phyloP scores from a whole-genome alignment of 2,797 vertebrate species.

The Paedocypris micromegethes region DNA sequence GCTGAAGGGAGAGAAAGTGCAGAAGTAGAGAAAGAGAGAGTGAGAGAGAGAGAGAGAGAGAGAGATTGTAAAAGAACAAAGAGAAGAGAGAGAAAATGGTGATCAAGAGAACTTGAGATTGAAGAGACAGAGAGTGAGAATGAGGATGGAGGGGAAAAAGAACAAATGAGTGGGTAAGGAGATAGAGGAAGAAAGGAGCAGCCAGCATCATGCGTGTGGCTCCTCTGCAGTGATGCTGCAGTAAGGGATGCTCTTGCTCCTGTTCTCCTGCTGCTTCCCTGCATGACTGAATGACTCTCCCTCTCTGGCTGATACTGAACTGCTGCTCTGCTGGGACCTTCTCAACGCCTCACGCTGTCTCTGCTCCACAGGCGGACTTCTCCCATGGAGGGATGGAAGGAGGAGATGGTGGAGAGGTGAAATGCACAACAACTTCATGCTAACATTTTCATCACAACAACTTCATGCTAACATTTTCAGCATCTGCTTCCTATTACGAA shows the following conservation, averaged over 20 bases:
- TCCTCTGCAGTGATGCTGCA: slow-evolving; percentile 5
- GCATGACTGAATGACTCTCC: slow-evolving; percentile 34
- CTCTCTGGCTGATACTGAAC: not conserved
- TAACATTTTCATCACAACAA: too few species aligned
- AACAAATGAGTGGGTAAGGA: too few species aligned
- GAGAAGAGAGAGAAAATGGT: too few species aligned
- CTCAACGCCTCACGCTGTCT: slow-evolving; percentile 15
- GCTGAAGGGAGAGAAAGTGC: slow-evolving; percentile 9
- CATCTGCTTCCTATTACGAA: too few species aligned
- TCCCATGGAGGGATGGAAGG: slow-evolving; percentile 70
- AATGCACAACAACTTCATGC: not conserved
- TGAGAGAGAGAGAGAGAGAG: slow-evolving; percentile 3
- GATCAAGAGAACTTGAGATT: too few species aligned
- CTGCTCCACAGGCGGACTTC: slow-evolving; percentile 64
- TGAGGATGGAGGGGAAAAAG: not conserved
- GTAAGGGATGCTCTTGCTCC: not conserved
- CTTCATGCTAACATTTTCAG: too few species aligned
- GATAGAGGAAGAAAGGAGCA: too few species aligned
- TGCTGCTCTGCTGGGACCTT: too few species aligned
- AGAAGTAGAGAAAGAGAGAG: slow-evolving; percentile 1
- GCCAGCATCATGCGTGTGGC: too few species aligned
- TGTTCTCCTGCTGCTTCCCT: slow-evolving; percentile 26
- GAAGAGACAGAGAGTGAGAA: not conserved
- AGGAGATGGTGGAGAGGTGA: slow-evolving; percentile 73
- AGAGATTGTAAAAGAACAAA: not conserved